Base-by-base conservation (phyloP, 2,888 invertebrate genomes). In the Drosophila antonietae region DNA sequence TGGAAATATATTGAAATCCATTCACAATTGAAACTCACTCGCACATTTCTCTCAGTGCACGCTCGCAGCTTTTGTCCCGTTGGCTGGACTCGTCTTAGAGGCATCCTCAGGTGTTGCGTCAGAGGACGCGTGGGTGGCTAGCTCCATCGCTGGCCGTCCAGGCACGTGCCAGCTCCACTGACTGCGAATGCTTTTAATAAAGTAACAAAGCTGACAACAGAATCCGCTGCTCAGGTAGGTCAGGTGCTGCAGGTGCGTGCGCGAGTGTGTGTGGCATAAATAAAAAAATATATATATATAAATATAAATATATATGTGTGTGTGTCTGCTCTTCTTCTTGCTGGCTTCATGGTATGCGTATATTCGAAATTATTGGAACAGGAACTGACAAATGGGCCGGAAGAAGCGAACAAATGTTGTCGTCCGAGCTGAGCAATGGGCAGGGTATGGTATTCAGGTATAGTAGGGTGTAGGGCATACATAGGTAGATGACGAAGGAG, bases 131-230 rank as follows among this genome's bases (percentile, higher is more conserved):
- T 35, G 52, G 52, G 52, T 37, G 20, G 20, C 20, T 41, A 31
- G 49, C 60, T 20, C 55, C 46, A 44, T 31, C 49, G 31, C 60
- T 12, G 35, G 62, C 20, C 35, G 49, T 9, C 35, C 33, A 37
- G 52, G 59, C 62, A 77, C 72, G 75, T 58, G 58, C 28, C 67
- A 44, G 53, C 60, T 49, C 61, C 61, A 39, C 49, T 31, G 23
- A 28, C 55, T 59, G 31, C 73, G 44, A 60, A 51, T 62, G 75
- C 75, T 80, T 75, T 80, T 80, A 80, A 80, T 80, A 80, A 78
- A 80, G 80, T 69, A 63, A 80, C 78, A 80, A 66, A 68, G 59
- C 78, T 69, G 75, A 75, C 78, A 79, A 64, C 79, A 60, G 78
- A 68, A 75, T 73, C 61, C 69, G 59, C 60, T 35, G 68, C 28